Conservation (phyloP, 1,140 invertebrate genomes). For the Bacillus rossius region DNA sequence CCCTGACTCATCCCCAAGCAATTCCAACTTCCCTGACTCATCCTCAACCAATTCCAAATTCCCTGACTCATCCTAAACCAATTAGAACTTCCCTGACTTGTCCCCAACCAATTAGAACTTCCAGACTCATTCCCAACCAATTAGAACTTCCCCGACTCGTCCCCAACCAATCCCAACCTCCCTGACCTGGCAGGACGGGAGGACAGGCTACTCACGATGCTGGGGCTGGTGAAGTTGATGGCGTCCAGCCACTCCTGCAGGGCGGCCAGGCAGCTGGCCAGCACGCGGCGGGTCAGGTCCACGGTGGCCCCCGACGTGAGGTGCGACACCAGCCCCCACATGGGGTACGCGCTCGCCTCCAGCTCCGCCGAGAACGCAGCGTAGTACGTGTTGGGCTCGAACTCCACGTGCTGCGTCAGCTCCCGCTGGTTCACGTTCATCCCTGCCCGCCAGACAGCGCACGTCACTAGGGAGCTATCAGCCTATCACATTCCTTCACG, state of each 20-base stretch:
- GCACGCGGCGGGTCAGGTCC: constrained; percentile 64
- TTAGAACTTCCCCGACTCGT: no score
- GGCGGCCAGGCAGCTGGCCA: constrained; percentile 65
- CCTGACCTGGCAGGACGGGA: no score
- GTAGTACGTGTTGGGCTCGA: constrained; percentile 95
- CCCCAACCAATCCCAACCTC: no score
- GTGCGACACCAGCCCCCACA: constrained; percentile 94
- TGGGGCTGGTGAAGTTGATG: constrained; percentile 64
- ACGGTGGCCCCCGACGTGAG: constrained; percentile 66
- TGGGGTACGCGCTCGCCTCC: constrained; percentile 92
- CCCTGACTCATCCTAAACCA: no score
- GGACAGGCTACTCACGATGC: constrained; percentile 50
- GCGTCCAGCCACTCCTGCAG: constrained; percentile 83
- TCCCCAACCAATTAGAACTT: no score
- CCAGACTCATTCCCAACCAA: no score
- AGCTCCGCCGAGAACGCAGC: constrained; percentile 94
- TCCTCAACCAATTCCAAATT: no score
- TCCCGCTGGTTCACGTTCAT: constrained; percentile 95
- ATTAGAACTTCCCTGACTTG: no score
- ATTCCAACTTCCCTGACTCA: no score
- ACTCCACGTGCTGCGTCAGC: constrained; percentile 88
- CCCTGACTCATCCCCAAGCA: no score
- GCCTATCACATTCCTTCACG: no score
- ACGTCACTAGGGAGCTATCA: no score
- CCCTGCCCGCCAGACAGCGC: constrained; percentile 44